phyloP scores from a whole-genome alignment of 2,888 invertebrate genomes.

The Tupiocoris notatus region DNA sequence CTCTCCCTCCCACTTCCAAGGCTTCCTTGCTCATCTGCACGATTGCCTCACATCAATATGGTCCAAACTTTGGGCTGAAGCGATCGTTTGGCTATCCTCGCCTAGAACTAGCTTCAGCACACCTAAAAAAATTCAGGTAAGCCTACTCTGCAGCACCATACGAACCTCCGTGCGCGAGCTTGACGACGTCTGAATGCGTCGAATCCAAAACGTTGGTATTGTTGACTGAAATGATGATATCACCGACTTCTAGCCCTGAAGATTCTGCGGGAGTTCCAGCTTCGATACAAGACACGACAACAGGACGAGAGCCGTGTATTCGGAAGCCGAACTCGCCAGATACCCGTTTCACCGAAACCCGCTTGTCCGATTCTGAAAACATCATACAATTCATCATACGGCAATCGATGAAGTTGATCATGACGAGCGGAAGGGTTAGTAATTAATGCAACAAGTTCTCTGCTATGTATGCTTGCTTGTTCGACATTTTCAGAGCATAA shows the following conservation, averaged over 20 bases:
- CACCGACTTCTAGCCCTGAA: slow-evolving; percentile 89
- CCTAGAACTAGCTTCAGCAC: no score
- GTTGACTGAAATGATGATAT: slow-evolving; percentile 89
- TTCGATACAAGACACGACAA: slow-evolving; percentile 94
- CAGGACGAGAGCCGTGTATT: slow-evolving; percentile 91
- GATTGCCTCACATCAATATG: no score
- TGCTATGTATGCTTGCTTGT: no score
- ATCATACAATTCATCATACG: background rate
- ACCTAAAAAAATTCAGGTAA: no score
- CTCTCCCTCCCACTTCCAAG: no score
- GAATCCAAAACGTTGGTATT: slow-evolving; percentile 86
- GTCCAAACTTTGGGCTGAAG: no score
- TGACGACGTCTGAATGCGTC: slow-evolving; percentile 89
- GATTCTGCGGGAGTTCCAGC: slow-evolving; percentile 90
- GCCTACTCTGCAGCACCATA: no score
- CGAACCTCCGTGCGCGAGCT: slow-evolving; percentile 84
- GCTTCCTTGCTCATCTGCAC: no score
- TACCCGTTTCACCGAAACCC: slow-evolving; percentile 76
- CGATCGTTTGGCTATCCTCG: no score
- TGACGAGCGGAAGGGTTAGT: background rate
- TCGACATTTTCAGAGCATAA: no score
- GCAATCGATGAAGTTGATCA: background rate
- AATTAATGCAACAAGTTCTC: no score
- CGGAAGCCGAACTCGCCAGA: slow-evolving; percentile 85
- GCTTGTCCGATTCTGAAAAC: slow-evolving; percentile 79